Evolutionary conservation across 2,888 invertebrate genomes (phyloP), one percentile per base, ranked within the genome.

Genomic region (Andrena marginata): DNA sequence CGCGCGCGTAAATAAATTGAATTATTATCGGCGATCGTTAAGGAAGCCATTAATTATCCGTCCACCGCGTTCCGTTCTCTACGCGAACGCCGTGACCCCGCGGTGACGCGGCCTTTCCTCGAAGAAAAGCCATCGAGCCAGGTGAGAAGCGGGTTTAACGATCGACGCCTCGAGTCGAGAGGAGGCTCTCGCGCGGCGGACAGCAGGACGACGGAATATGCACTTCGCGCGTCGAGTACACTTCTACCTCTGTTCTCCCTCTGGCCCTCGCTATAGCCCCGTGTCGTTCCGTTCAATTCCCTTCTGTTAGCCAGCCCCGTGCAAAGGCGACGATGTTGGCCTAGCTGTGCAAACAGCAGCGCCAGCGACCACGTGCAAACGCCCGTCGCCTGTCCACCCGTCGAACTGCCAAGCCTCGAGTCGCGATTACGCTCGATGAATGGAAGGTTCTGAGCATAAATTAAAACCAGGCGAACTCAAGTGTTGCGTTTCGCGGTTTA

Each of bases 291-390:
- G 4, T 42, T 59, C 42, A 20, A 42, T 70, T 48, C 59, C 69
- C 69, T 59, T 70, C 69, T 70, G 69, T 31, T 56, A 59, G 59
- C 48, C 33, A 7, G 65, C 3, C 3, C n/a, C 42, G 49, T 48
- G 54, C 68, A 67, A 64, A 70, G 70, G 64, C 59, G 56, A 74
- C 70, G 51, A 59, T 91, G 90, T 91, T 92, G 86, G 90, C 80
- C 91, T 92, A 93, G 91, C 92, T 92, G 91, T 86, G 89, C 89
- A 91, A 93, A 93, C 90, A 92, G 76, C 70, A 56, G 31, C 6
- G 68, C 68, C n/a, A n/a, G 64, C 23, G 70, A 42, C 42, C 42
- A 5, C 78, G 63, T 51, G 80, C 69, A 69, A 80, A 77, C 69
- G 80, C 67, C 59, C 59, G 75, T 71, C 60, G n/a, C 48, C 48